These are phyloP conservation scores for Athalia rosae DNA, from an alignment of 2,888 invertebrate species.

Conservation along the genomic window DNA sequence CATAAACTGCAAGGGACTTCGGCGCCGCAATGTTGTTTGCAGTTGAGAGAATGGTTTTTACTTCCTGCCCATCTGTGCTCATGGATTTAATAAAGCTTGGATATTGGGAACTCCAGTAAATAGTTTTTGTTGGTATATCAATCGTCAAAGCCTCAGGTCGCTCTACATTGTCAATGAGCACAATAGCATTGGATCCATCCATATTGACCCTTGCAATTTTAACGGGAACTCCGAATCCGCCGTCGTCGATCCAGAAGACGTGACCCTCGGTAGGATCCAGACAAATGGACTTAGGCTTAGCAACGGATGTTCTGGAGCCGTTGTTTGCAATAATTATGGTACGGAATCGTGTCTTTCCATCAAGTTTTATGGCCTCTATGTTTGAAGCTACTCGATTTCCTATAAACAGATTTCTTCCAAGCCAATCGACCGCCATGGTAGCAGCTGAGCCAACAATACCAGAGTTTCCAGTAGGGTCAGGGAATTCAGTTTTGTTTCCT, in stretches of 20 bases:
- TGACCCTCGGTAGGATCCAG: conserved; percentile 95
- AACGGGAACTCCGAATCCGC: conserved; percentile 90
- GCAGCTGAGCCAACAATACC: conserved; percentile 95
- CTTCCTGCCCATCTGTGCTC: conserved; percentile 83
- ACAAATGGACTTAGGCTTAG: conserved; percentile 90
- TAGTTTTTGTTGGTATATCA: conserved; percentile 85
- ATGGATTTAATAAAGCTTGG: conserved; percentile 84
- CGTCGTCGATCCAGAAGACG: conserved; percentile 96
- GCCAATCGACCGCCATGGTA: conserved; percentile 96
- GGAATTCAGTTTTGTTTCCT: conserved; percentile 88
- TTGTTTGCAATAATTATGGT: conserved; percentile 92
- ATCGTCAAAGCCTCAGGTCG: conserved; percentile 90
- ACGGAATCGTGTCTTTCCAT: conserved; percentile 89
- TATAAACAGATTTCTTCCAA: conserved; percentile 95
- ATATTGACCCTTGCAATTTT: conserved; percentile 95
- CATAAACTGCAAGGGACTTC: conserved; percentile 87
- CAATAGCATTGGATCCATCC: conserved; percentile 89
- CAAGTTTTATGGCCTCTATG: conserved; percentile 91
- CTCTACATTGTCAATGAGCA: conserved; percentile 83
- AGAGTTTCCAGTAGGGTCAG: conserved; percentile 80
- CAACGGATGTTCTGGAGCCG: conserved; percentile 89
- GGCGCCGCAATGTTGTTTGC: conserved; percentile 85
- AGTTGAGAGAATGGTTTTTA: conserved; percentile 81
- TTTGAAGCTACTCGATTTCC: conserved; percentile 93
- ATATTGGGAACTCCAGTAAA: conserved; percentile 92